Evolutionary conservation across 2,797 vertebrate species (phyloP).

Genomic region (Darevskia nairensis): DNA sequence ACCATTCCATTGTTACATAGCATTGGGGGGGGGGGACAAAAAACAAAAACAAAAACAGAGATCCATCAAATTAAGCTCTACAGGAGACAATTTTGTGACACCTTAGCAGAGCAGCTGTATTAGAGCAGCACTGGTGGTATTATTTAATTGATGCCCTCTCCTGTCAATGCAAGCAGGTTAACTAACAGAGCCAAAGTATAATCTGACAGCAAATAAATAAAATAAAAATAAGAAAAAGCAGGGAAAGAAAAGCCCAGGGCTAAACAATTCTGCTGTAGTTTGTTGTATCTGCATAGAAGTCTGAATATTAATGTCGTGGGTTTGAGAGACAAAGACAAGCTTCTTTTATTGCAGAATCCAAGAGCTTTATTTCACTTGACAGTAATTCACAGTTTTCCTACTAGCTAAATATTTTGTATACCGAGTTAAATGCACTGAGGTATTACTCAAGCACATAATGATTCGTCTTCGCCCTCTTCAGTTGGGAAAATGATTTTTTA

Average conservation of each 20-base stretch:
- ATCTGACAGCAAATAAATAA: constrained; percentile 40
- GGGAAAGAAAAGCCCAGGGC: not conserved
- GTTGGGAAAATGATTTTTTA: constrained; percentile 55
- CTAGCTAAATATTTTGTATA: constrained; percentile 65
- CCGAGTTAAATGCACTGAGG: constrained; percentile 62
- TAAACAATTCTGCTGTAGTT: constrained; percentile 31
- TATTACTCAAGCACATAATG: constrained; percentile 36
- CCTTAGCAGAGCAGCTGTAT: not conserved
- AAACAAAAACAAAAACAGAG: not conserved
- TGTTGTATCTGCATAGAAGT: constrained; percentile 3
- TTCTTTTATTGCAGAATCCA: constrained; percentile 48
- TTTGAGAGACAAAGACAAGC: constrained; percentile 39
- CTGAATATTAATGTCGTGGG: constrained; percentile 40
- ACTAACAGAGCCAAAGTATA: not conserved
- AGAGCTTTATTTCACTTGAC: constrained; percentile 59
- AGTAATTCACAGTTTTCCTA: constrained; percentile 58
- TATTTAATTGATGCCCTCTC: not conserved
- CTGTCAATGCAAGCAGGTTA: not conserved
- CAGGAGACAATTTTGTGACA: not conserved
- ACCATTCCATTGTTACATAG: not conserved
- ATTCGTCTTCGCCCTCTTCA: constrained; percentile 44
- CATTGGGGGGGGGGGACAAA: not conserved
- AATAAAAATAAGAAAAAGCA: not conserved
- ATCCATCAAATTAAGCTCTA: not conserved
- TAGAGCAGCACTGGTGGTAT: not conserved